A percentile compares a stretch with the other conserved stretches of the same genome.
phyloP scores from a whole-genome alignment of 2,888 invertebrate species.

The Gerris lacustris region DNA sequence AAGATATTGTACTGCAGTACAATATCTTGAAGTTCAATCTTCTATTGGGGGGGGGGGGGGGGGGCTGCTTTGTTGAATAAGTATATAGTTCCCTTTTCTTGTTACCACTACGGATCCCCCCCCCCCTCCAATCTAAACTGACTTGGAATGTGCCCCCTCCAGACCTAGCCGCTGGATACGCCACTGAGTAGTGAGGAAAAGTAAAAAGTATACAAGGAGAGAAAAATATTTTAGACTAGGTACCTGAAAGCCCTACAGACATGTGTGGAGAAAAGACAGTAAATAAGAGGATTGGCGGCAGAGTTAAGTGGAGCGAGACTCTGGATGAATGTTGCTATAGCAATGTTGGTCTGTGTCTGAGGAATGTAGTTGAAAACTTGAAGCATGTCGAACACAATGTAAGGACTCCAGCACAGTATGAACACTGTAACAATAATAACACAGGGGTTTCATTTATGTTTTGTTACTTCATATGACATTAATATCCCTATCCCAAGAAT shows the following conservation, averaged over 20 bases:
- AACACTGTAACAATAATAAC: conserved; percentile 52
- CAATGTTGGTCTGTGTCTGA: conserved; percentile 62
- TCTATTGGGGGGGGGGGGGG: too few relatives aligned
- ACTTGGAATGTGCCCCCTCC: too few relatives aligned
- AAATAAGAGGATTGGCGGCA: conserved; percentile 87
- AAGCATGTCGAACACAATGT: conserved; percentile 79
- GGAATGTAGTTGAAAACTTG: conserved; percentile 78
- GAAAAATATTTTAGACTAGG: conserved; percentile 28
- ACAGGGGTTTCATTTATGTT: not conserved
- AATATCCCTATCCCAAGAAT: not conserved
- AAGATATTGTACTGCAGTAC: too few relatives aligned
- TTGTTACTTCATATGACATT: not conserved
- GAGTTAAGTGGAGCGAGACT: conserved; percentile 84
- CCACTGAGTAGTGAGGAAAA: too few relatives aligned
- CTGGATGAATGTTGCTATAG: conserved; percentile 80
- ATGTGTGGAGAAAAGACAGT: conserved; percentile 83
- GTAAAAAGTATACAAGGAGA: too few relatives aligned
- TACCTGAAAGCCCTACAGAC: conserved; percentile 75
- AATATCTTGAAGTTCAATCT: too few relatives aligned
- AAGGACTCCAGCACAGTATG: conserved; percentile 89
- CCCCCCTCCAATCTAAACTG: too few relatives aligned
- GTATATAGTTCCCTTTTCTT: too few relatives aligned
- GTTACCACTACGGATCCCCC: too few relatives aligned
- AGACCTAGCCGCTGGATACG: too few relatives aligned
- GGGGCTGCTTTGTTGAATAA: too few relatives aligned